phyloP scores from a whole-genome alignment of 2,797 vertebrate genomes.

The Enteromius anoplus region DNA sequence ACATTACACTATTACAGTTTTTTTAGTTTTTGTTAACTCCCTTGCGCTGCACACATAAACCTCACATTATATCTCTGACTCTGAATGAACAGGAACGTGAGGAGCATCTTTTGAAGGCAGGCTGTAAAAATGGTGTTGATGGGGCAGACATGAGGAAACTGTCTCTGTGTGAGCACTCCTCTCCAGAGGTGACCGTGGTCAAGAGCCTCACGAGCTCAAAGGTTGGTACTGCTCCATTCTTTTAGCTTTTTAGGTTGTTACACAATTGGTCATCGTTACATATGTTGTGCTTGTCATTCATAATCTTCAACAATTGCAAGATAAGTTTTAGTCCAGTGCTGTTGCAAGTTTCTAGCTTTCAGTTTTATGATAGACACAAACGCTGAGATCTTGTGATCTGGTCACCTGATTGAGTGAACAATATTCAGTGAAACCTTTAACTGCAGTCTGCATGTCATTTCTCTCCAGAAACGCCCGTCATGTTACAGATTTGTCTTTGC shows the following conservation, averaged over 20 bases:
- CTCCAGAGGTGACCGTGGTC: conserved; percentile 66
- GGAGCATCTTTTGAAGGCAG: conserved; percentile 75
- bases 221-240: conserved; percentile 56
- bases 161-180: conserved; percentile 75
- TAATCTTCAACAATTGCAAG: neutral
- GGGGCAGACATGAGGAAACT: conserved; percentile 78
- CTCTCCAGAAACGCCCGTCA: neutral
- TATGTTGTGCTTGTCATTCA: neutral
- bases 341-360: conserved; percentile 1
- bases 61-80: conserved; percentile 43
- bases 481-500: no score
- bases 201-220: conserved; percentile 65
- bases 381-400: neutral
- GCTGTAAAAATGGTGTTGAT: conserved; percentile 63
- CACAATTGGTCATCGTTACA: no score
- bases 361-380: neutral
- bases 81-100: conserved; percentile 82
- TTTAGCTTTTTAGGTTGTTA: neutral
- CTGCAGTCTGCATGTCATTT: neutral
- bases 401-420: neutral
- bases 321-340: neutral
- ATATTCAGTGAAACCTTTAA: neutral
- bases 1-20: neutral
- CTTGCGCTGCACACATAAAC: neutral
- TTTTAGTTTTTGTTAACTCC: accelerated